phyloP scores from a whole-genome alignment of 2,113 vertebrate genomes.

The Seriola dumerili region DNA sequence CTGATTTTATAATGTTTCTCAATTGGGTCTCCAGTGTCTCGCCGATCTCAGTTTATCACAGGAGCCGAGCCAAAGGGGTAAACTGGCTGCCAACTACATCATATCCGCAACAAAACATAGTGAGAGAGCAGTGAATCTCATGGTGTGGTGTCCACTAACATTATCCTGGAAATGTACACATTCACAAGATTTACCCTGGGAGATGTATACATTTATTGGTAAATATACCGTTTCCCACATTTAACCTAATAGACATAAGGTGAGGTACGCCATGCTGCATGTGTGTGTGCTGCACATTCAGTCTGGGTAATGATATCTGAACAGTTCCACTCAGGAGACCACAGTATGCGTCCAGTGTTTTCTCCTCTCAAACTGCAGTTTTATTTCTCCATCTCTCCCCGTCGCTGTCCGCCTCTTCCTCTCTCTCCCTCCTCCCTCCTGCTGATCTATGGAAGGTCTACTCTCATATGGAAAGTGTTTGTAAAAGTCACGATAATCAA shows the following conservation, averaged over 20 bases:
- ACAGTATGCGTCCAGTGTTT: conserved; percentile 46
- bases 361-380: conserved; percentile 59
- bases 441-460: conserved; percentile 81
- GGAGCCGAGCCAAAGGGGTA: conserved; percentile 42
- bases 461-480: conserved; percentile 80
- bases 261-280: neutral
- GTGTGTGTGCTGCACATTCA: conserved; percentile 34
- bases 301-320: conserved; percentile 47
- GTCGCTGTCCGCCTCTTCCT: conserved; percentile 48
- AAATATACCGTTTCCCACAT: conserved; percentile 55
- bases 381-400: conserved; percentile 39
- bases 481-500: conserved; percentile 83
- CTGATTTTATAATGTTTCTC: neutral
- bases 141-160: conserved; percentile 48
- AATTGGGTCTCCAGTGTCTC: neutral
- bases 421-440: conserved; percentile 46
- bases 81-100: conserved; percentile 41
- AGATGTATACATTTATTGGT: conserved; percentile 46
- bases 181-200: conserved; percentile 54
- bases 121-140: conserved; percentile 44
- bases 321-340: conserved; percentile 46
- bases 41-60: conserved; percentile 27
- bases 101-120: conserved; percentile 42
- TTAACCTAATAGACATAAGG: conserved; percentile 30
- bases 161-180: conserved; percentile 62